A percentile compares a stretch with the other conserved stretches of the same genome.
phyloP scores from a whole-genome alignment of 1,140 invertebrate genomes.

The Adelges cooleyi region DNA sequence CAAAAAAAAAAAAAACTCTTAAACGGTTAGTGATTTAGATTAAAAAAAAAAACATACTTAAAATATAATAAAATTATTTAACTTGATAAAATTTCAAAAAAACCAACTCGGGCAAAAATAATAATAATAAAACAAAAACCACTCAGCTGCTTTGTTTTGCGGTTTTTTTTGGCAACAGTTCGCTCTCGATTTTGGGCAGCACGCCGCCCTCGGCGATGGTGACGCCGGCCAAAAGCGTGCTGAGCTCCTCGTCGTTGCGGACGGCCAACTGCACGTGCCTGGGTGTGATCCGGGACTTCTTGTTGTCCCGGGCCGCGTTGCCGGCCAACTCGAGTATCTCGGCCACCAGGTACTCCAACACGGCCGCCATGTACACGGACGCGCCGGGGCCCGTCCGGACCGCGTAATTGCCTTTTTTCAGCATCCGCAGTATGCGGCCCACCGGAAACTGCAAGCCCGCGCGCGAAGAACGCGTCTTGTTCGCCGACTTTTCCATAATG shows the following conservation, averaged over 20 bases:
- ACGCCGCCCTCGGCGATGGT: no score
- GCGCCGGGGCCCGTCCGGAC: constrained; percentile 55
- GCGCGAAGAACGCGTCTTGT: constrained; percentile 46
- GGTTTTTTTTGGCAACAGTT: no score
- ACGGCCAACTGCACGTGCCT: constrained; percentile 64
- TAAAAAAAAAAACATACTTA: no score
- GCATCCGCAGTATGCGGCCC: constrained; percentile 53
- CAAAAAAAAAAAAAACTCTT: no score
- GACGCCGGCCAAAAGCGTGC: constrained; percentile 40
- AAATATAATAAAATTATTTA: no score
- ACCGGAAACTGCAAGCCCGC: constrained; percentile 62
- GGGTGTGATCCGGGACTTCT: constrained; percentile 54
- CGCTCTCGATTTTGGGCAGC: no score
- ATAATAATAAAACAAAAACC: no score
- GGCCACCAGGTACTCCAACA: constrained; percentile 51
- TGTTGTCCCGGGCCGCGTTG: constrained; percentile 58
- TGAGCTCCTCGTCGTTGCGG: constrained; percentile 67
- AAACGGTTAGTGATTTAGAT: no score
- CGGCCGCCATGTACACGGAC: constrained; percentile 56
- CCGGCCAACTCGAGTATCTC: constrained; percentile 69
- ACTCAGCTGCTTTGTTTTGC: no score
- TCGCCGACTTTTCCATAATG: no score
- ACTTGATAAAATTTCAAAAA: no score
- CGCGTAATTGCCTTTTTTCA: constrained; percentile 58
- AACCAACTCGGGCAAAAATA: no score